Evolutionary conservation across 2,888 invertebrate genomes (phyloP).

Genomic region (Alcis repandata): DNA sequence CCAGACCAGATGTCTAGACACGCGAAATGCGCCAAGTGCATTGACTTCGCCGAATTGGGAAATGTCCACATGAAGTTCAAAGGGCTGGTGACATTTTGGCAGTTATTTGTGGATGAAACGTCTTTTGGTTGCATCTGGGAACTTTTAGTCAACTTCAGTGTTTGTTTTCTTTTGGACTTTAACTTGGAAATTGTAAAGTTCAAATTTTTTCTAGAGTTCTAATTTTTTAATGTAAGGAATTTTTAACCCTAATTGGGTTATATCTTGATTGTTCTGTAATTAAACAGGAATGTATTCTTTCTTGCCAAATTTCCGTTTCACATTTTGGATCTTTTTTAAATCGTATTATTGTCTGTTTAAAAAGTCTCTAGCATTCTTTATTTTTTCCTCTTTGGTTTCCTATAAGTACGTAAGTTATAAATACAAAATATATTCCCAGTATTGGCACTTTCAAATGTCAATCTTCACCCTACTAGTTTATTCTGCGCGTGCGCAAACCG

Average conservation of each 20-base stretch:
- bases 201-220: too few species aligned
- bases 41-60: slow-evolving; percentile 68
- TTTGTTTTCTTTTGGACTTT: not conserved
- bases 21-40: slow-evolving; percentile 58
- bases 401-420: too few species aligned
- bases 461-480: not conserved
- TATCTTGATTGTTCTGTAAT: not conserved
- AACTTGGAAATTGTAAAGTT: too few species aligned
- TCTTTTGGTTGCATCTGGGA: slow-evolving; percentile 34
- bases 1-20: slow-evolving; percentile 58
- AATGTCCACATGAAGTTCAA: slow-evolving; percentile 74
- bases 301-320: not conserved
- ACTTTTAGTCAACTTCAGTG: not conserved
- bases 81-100: slow-evolving; percentile 76
- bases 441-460: not conserved
- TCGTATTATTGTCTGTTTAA: not conserved
- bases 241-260: too few species aligned
- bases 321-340: not conserved
- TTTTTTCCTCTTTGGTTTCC: too few species aligned
- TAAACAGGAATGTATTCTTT: not conserved
- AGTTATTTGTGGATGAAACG: slow-evolving; percentile 61
- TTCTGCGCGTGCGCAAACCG: slow-evolving; percentile 3
- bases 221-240: too few species aligned
- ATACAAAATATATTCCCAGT: not conserved
- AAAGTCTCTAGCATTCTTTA: not conserved